These are phyloP conservation scores for Esox lucius DNA, from an alignment of 2,797 vertebrate genomes.

Conservation along the genomic window DNA sequence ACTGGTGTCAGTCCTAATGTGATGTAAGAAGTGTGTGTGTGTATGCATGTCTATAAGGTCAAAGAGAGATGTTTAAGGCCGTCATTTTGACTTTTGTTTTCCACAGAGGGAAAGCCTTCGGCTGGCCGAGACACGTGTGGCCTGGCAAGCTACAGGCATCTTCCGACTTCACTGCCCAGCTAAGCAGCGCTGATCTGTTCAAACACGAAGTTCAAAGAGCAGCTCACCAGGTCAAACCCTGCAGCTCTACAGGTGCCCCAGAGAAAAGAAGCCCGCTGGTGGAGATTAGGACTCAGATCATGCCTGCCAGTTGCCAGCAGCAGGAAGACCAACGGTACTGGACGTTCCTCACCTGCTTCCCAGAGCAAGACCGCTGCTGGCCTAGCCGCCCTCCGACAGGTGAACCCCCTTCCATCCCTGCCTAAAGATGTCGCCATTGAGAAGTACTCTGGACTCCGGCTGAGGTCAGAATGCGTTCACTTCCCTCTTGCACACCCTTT, in stretches of 20 bases:
- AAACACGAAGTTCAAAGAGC: conserved; percentile 62
- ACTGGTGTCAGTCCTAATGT: not conserved
- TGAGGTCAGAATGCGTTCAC: conserved; percentile 76
- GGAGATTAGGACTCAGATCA: conserved; percentile 56
- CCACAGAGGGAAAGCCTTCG: conserved; percentile 18
- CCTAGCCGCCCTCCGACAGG: too few relatives aligned
- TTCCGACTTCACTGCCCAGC: too few relatives aligned
- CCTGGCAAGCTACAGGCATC: conserved; percentile 78
- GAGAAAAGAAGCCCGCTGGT: conserved; percentile 58
- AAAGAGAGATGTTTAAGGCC: not conserved
- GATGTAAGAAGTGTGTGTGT: not conserved
- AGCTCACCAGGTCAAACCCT: conserved; percentile 58
- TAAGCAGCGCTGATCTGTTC: conserved; percentile 56
- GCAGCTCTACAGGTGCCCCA: conserved; percentile 42
- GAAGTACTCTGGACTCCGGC: conserved; percentile 87
- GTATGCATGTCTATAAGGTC: not conserved
- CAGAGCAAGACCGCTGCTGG: too few relatives aligned
- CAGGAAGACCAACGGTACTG: conserved; percentile 35
- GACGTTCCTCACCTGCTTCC: too few relatives aligned
- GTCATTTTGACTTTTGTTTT: not conserved
- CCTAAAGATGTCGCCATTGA: conserved; percentile 78
- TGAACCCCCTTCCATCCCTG: conserved; percentile 40
- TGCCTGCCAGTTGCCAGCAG: conserved; percentile 71
- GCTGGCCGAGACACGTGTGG: too few relatives aligned
- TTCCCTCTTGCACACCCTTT: not conserved